phyloP scores from a whole-genome alignment of 2,797 vertebrate species.

The Jordanella pulchra region DNA sequence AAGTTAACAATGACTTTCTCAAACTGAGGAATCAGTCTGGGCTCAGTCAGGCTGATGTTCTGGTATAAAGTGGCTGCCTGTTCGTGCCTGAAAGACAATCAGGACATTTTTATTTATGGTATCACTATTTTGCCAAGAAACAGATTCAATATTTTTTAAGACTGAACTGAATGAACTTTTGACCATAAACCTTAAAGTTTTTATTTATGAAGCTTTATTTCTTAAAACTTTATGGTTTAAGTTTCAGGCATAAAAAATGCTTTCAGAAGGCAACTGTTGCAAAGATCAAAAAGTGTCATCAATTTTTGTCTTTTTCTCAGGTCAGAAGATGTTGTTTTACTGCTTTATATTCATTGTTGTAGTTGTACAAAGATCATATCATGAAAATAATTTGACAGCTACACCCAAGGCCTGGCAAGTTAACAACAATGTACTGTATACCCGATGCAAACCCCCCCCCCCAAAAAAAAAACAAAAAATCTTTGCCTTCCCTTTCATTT shows the following conservation, averaged over 20 bases:
- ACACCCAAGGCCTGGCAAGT: background rate
- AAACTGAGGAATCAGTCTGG: slow-evolving; percentile 87
- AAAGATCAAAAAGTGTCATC: background rate
- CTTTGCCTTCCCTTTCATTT: background rate
- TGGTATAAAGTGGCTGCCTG: slow-evolving; percentile 90
- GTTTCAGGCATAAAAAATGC: background rate
- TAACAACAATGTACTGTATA: background rate
- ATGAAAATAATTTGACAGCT: too few species aligned
- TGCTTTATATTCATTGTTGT: background rate
- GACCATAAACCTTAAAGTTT: background rate
- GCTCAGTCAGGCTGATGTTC: slow-evolving; percentile 92
- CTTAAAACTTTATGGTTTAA: background rate
- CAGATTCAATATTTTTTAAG: background rate
- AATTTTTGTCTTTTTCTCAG: background rate
- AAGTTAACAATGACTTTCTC: slow-evolving; percentile 92
- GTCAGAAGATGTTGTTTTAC: background rate
- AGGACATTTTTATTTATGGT: background rate
- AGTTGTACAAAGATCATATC: background rate
- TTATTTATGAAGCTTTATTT: background rate
- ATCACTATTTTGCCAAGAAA: background rate
- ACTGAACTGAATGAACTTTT: background rate
- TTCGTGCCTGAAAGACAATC: slow-evolving; percentile 80
- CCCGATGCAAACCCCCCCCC: too few species aligned
- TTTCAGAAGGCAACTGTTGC: background rate
- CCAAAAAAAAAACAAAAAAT: too few species aligned